These are phyloP conservation scores for Calephelis nemesis DNA, from an alignment of 1,140 invertebrate species.

Conservation along the genomic window DNA sequence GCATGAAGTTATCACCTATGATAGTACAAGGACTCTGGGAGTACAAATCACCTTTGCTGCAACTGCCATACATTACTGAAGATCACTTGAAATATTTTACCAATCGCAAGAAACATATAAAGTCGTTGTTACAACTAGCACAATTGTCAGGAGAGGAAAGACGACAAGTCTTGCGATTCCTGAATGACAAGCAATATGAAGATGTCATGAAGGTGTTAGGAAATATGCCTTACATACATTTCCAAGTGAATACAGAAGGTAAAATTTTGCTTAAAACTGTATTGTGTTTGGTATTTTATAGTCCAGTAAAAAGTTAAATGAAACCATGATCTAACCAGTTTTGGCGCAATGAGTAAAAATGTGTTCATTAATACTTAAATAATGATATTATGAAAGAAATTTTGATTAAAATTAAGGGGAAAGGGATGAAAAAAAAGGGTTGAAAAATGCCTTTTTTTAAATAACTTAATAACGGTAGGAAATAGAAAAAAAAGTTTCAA, in stretches of 20 bases:
- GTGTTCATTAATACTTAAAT: no score
- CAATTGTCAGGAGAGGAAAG: conserved; percentile 94
- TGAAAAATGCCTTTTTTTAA: no score
- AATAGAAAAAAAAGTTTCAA: no score
- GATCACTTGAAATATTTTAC: conserved; percentile 95
- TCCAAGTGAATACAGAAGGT: conserved; percentile 95
- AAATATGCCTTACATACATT: conserved; percentile 94
- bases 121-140: conserved; percentile 93
- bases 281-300: background rate
- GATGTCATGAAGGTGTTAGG: conserved; percentile 95
- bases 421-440: no score
- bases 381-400: no score
- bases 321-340: no score
- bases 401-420: no score
- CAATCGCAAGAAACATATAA: conserved; percentile 91
- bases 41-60: conserved; percentile 94
- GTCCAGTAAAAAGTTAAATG: no score
- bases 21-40: conserved; percentile 98
- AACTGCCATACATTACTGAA: conserved; percentile 97
- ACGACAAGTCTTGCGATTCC: conserved; percentile 87
- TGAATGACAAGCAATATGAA: conserved; percentile 94
- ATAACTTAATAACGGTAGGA: no score
- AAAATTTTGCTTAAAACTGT: conserved; percentile 31
- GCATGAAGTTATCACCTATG: conserved; percentile 98
- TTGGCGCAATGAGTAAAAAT: no score